Base-by-base conservation (phyloP, 2,888 invertebrate genomes). In the Agrypnus murinus region DNA sequence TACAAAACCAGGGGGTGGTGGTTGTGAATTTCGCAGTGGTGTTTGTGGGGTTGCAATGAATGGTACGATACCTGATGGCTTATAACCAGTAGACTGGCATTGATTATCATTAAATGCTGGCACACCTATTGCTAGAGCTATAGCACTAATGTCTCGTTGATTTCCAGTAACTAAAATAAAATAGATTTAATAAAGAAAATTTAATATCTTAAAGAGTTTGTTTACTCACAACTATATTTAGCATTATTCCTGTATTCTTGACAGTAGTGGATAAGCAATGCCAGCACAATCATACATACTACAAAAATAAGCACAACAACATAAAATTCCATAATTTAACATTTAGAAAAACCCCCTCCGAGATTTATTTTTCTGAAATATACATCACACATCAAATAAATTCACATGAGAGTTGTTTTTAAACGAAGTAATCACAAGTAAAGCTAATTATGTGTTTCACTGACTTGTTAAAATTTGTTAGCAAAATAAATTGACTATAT, bases 231-330 rank as follows among this genome's bases (percentile, higher is more conserved):
- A 15, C 32, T 48, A n/a, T 59, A 66, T 40, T 59, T 59, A 19
- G 66, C 9, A 38, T 46, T 25, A 25, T 5, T 58, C 40, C 66
- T 14, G 7, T 32, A 14, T 31, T 66, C 66, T 40, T 66, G 58
- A 10, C 46, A 66, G 12, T 66, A 66, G 38, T 66, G 59, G 48
- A 66, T 66, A 46, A 66, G 34, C 4, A 66, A 31, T 10, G 66
- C 66, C 10, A 66, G 40, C 10, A 38, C 66, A 19, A 66, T 66
- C 66, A 66, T 66, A n/a, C 66, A 66, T 12, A 46, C 9, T 50
- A 66, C 50, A 15, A 66, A 66, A 66, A 66, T 66, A 25, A 66
- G 25, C 15, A 48, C 59, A 12, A 48, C 66, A 4, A 66, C 25
- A 40, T 14, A 66, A 25, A 59, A 66, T 15, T 66, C 59, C 66